Evolutionary conservation across 2,113 vertebrate species (phyloP).

Genomic region (Empidonax alnorum): DNA sequence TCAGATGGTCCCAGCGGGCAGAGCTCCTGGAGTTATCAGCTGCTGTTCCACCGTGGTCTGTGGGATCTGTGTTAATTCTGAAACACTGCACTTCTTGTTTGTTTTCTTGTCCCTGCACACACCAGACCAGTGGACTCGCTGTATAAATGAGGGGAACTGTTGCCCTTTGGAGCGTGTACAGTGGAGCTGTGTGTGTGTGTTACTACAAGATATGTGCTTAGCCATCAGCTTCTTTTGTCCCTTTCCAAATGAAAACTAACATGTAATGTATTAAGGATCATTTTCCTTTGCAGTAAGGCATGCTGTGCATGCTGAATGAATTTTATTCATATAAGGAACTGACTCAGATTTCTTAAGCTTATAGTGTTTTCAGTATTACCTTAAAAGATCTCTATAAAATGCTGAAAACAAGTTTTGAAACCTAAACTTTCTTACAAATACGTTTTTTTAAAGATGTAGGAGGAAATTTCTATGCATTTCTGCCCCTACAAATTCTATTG

Average conservation of each 20-base stretch:
- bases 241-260: background rate
- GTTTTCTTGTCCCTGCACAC: background rate
- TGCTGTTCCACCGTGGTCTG: background rate
- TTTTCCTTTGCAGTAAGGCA: background rate
- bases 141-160: background rate
- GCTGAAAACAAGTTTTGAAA: background rate
- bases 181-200: background rate
- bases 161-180: background rate
- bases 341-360: constrained; percentile 20
- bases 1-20: background rate
- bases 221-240: background rate
- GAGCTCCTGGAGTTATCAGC: background rate
- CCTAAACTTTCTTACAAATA: background rate
- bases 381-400: background rate
- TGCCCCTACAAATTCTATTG: background rate
- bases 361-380: background rate
- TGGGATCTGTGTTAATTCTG: background rate
- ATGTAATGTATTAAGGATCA: background rate
- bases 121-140: background rate
- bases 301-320: background rate
- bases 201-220: background rate
- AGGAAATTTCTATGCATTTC: background rate
- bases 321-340: constrained; percentile 23
- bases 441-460: background rate
- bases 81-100: background rate